These are phyloP conservation scores for Amblyraja radiata DNA, from an alignment of 2,797 vertebrate genomes.

Conservation along the genomic window DNA sequence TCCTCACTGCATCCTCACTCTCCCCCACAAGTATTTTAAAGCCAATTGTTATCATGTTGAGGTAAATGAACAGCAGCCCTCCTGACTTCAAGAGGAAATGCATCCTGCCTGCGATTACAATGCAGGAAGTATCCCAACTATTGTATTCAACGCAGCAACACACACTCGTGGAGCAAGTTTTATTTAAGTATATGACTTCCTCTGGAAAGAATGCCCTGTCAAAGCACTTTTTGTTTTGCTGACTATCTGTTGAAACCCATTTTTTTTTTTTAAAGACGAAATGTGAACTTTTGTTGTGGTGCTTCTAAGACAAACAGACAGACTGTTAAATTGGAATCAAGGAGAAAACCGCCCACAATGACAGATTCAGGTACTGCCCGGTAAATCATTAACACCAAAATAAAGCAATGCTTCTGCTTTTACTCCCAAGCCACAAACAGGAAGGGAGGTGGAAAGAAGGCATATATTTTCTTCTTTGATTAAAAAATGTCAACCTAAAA, in stretches of 20 bases:
- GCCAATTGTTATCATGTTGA: background rate
- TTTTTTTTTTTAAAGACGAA: background rate
- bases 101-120: conserved; percentile 15
- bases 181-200: background rate
- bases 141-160: background rate
- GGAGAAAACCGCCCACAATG: background rate
- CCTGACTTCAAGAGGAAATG: background rate
- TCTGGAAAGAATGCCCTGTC: background rate
- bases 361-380: background rate
- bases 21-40: background rate
- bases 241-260: background rate
- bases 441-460: background rate
- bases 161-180: background rate
- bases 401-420: background rate
- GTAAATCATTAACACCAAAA: background rate
- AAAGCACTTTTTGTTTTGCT: background rate
- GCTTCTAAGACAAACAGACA: background rate
- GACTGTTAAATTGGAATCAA: background rate
- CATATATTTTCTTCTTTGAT: background rate
- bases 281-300: background rate
- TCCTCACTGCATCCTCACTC: background rate
- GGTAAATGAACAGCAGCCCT: background rate
- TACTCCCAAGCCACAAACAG: background rate
- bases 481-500: background rate
- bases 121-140: background rate